Evolutionary conservation across 2,888 invertebrate genomes (phyloP).

Genomic region (Perithous albicinctus): DNA sequence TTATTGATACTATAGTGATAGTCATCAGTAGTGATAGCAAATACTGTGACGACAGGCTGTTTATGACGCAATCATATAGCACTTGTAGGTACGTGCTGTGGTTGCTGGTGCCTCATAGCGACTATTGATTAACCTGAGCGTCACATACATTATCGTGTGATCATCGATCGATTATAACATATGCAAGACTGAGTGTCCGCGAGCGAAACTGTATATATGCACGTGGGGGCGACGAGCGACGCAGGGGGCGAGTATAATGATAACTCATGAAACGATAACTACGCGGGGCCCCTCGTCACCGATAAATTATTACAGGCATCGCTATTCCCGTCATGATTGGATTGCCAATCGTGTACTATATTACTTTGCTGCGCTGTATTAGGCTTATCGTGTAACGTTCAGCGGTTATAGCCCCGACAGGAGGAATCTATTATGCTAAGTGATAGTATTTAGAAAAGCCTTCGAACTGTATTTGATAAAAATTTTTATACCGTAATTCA

Average conservation of each 20-base stretch:
- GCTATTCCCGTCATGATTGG: constrained; percentile 57
- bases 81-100: background rate
- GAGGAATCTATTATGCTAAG: constrained; percentile 50
- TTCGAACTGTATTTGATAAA: constrained; percentile 3
- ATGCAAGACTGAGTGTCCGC: constrained; percentile 27
- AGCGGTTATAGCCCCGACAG: constrained; percentile 33
- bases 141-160: constrained; percentile 53
- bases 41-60: constrained; percentile 31
- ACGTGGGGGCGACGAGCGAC: background rate
- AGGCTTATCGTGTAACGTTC: constrained; percentile 20
- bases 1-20: constrained; percentile 9
- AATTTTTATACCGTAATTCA: too few species aligned
- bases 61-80: constrained; percentile 29
- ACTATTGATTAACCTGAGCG: constrained; percentile 51
- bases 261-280: constrained; percentile 57
- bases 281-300: constrained; percentile 52
- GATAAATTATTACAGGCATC: constrained; percentile 60
- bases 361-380: constrained; percentile 39
- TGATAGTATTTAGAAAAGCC: constrained; percentile 31
- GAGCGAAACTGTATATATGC: constrained; percentile 14
- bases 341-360: constrained; percentile 42
- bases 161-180: constrained; percentile 45
- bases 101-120: constrained; percentile 29
- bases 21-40: constrained; percentile 3
- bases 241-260: constrained; percentile 34